phyloP scores from a whole-genome alignment of 2,797 vertebrate genomes.

The Anguilla megastoma region DNA sequence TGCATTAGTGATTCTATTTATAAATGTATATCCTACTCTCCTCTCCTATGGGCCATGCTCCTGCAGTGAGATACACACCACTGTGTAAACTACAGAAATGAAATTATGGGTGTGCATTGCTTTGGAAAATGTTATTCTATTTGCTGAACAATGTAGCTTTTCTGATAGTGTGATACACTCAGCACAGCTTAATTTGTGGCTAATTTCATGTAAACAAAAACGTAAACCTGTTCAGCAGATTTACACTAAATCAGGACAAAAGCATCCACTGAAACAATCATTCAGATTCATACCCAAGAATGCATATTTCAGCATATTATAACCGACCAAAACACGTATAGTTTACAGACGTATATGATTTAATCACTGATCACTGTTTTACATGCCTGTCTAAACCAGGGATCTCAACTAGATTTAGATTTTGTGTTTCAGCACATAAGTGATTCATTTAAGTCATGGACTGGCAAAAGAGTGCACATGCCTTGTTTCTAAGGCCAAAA shows the following conservation, averaged over 20 bases:
- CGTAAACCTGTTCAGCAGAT: background rate
- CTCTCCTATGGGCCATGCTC: background rate
- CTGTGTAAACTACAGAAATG: background rate
- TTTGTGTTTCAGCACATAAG: too few relatives aligned
- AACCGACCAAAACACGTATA: background rate
- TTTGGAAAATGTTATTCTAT: background rate
- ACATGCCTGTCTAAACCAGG: background rate
- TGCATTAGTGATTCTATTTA: slow-evolving; percentile 5
- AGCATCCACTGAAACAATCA: background rate
- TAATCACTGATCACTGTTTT: background rate
- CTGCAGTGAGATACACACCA: background rate
- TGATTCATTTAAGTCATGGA: too few relatives aligned
- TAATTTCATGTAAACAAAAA: too few relatives aligned
- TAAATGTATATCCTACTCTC: background rate
- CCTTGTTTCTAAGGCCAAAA: too few relatives aligned
- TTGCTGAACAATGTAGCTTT: background rate
- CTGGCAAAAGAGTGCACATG: too few relatives aligned
- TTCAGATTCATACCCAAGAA: background rate
- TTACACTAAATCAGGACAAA: background rate
- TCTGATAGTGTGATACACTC: background rate
- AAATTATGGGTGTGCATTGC: background rate
- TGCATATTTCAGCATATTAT: background rate
- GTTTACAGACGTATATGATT: background rate
- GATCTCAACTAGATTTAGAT: too few relatives aligned
- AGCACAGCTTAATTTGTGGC: background rate